Evolutionary conservation across 2,113 vertebrate species (phyloP), one percentile per base, ranked within the genome.

Genomic region (Misgurnus anguillicaudatus): DNA sequence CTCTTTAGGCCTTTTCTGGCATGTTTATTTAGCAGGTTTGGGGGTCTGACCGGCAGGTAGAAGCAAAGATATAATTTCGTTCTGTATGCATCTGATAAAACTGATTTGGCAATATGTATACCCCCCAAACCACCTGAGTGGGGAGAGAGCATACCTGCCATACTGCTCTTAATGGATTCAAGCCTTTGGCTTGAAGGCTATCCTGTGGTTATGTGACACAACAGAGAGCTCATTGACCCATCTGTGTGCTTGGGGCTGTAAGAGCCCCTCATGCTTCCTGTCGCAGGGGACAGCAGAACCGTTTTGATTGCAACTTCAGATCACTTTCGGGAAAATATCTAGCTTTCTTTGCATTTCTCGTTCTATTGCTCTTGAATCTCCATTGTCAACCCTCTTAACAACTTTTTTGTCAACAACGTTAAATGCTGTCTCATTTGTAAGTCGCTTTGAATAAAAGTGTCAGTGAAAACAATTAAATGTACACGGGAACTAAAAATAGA

Each of bases 181-280:
- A 51, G 38, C 53, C 65, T 14, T 60, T 24, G 65, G 48, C 48
- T 51, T 51, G 48, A 51, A 51, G 48, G 65, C 65, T 75, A 67
- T 53, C 62, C 53, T 9, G 36, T 61, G 41, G 36, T 78, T 41
- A 45, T 45, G 55, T 62, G 75, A 74, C 62, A 73, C 73, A 76
- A 53, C 73, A 80, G 83, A 77, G 72, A 65, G 62, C 67, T 74
- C 36, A 24, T 69, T 68, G 53, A 10, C 38, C 73, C 48, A 55
- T 86, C 77, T 77, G 77, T 73, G 73, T 21, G 58, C 53, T 7
- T 60, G 47, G 45, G 58, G 39, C 67, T 45, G 39, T 39, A 61
- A 41, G 31, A 69, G 39, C 70, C 45, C 66, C 41, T 48, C 36
- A 41, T 13, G 1, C 41, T 19, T 69, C 9, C 58, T 13, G 9